Conservation (phyloP, 2,797 vertebrate genomes). For the Takifugu ocellatus region DNA sequence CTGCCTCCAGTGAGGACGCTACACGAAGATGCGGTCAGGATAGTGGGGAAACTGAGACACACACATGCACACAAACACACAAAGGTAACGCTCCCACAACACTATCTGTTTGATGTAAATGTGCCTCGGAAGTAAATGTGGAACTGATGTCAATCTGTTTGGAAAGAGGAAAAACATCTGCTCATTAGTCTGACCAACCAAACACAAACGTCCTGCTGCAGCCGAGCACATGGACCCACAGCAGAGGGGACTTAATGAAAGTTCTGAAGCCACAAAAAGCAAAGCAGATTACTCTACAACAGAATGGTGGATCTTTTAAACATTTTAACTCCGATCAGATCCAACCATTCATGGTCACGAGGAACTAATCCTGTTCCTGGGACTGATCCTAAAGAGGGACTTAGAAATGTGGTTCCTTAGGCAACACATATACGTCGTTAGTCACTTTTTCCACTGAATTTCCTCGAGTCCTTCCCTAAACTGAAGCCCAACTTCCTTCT, state of each 20-base stretch:
- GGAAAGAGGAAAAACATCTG: conserved; percentile 29
- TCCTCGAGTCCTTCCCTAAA: conserved; percentile 8
- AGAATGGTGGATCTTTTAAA: conserved; percentile 10
- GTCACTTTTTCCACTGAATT: conserved; percentile 51
- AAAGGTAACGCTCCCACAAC: conserved; percentile 2
- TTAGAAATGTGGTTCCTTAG: conserved; percentile 19
- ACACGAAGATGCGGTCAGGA: no score
- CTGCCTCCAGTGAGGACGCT: conserved; percentile 19
- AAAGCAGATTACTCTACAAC: conserved; percentile 5
- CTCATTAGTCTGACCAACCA: conserved; percentile 4
- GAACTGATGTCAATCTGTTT: conserved; percentile 29
- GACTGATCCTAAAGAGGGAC: conserved; percentile 30
- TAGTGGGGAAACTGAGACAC: no score
- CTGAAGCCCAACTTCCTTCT: no score
- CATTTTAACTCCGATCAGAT: conserved; percentile 9
- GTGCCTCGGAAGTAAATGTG: conserved; percentile 12
- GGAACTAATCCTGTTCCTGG: conserved; percentile 19
- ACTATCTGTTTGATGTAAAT: conserved; percentile 7
- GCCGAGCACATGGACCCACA: conserved; percentile 15
- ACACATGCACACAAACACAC: no score
- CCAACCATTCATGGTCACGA: conserved; percentile 5
- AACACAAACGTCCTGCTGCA: neutral
- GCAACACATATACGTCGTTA: conserved; percentile 7
- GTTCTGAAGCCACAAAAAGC: neutral
- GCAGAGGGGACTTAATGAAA: conserved; percentile 2